Evolutionary conservation across 2,888 invertebrate genomes (phyloP), one percentile per base, ranked within the genome.

Genomic region (Boloria euphrosyne): DNA sequence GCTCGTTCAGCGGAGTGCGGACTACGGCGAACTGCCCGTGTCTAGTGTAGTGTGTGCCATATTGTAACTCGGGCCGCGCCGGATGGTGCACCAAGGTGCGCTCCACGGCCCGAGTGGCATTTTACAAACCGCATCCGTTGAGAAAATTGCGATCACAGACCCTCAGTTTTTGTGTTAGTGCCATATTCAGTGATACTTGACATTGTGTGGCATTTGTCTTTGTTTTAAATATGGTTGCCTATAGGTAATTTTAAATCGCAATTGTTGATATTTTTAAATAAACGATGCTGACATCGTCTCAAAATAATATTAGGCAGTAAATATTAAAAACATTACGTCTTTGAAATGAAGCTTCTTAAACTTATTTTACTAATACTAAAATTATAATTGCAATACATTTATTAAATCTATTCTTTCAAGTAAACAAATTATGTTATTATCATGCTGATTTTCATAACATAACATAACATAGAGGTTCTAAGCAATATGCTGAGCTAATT

Each of bases 191-290:
- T 70, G 68, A 66, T 66, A 67, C 60, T 43, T 71, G 57, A 58
- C 54, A 65, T 66, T 61, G 63, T 67, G 80, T 80, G 80, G 71
- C 73, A 72, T 80, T 75, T 60, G 57, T 68, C 71, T 74, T 80
- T 78, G 78, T 77, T 75, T 74, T 71, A 78, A 76, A 75, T 70
- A 84, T 84, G 84, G 84, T 84, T 68, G 84, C 84, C 44, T 81
- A 82, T 79, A 83, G 84, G 84, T 84, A 82, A 79, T 46, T n/a
- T 16, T 10, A 38, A 38, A 38, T 38, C 31, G 31, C 31, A 38
- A 38, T 38, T 38, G 31, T 38, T 38, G 0, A 38, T 38, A 38
- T 38, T 38, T 38, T 10, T 38, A 38, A 38, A 38, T 10, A 7
- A 38, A 7, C 2, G 7, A 10, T 7, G 10, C 10, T 10, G 31